phyloP scores from a whole-genome alignment of 2,888 invertebrate genomes.

The Nematopogon swammerdamellus region DNA sequence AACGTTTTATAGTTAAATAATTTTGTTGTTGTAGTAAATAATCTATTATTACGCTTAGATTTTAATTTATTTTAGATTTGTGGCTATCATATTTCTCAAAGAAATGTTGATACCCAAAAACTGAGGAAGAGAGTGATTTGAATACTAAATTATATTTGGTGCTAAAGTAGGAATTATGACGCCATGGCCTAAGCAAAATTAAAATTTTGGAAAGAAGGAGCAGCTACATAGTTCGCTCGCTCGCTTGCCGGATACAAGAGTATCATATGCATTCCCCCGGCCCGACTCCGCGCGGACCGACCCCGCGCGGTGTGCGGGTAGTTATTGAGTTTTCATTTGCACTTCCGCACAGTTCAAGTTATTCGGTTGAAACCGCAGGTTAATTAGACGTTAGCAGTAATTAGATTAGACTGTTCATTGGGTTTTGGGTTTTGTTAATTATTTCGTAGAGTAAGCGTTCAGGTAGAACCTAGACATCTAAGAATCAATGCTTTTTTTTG shows the following conservation, averaged over 20 bases:
- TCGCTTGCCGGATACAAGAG: no score
- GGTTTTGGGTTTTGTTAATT: not conserved
- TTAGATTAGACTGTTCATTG: not conserved
- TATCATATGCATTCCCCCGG: no score
- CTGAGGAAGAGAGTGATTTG: conserved; percentile 37
- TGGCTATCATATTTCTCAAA: not conserved
- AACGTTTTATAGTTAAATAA: conserved; percentile 37
- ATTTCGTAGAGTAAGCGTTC: not conserved
- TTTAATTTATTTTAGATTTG: conserved; percentile 35
- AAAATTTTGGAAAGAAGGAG: not conserved
- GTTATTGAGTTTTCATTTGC: not conserved
- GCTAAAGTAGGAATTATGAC: conserved; percentile 37
- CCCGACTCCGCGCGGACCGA: no score
- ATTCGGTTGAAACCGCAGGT: not conserved
- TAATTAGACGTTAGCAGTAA: not conserved
- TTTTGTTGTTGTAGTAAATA: conserved; percentile 51
- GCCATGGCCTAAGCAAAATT: not conserved
- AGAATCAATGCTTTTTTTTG: not conserved
- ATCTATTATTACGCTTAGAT: conserved; percentile 46
- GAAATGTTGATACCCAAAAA: not conserved
- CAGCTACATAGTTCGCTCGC: no score
- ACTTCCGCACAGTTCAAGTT: not conserved
- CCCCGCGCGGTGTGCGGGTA: no score
- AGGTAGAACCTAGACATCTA: not conserved
- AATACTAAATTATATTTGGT: conserved; percentile 25